Evolutionary conservation across 2,888 invertebrate genomes (phyloP).

Genomic region (Athalia rosae): DNA sequence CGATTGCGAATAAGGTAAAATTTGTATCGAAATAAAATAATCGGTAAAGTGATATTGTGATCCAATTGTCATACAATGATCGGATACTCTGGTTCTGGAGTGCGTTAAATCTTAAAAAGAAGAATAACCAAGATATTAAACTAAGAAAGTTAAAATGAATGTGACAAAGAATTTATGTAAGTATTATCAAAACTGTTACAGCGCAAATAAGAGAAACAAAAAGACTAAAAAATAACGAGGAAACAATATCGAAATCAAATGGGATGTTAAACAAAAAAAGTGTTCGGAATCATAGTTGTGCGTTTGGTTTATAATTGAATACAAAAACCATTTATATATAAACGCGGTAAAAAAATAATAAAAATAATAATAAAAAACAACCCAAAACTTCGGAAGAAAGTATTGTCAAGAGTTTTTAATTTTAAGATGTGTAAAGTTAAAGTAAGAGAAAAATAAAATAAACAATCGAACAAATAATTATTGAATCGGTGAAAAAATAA

Average conservation of each 20-base stretch:
- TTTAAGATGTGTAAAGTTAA: slow-evolving; percentile 3
- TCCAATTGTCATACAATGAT: background rate
- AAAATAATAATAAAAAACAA: background rate
- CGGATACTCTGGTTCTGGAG: background rate
- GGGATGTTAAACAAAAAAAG: background rate
- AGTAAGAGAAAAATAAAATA: background rate
- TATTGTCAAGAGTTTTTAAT: background rate
- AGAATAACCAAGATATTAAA: background rate
- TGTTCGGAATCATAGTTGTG: slow-evolving; percentile 2
- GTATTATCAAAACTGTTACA: slow-evolving; percentile 20
- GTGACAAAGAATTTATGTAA: slow-evolving; percentile 13
- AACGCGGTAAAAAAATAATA: background rate
- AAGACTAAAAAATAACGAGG: too few relatives aligned
- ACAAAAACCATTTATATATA: background rate
- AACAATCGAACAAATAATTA: background rate
- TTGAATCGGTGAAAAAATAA: background rate
- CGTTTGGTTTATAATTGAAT: slow-evolving; percentile 2
- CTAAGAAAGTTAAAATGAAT: background rate
- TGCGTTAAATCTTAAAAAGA: background rate
- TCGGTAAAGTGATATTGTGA: background rate
- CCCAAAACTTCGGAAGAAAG: background rate
- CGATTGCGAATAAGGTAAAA: background rate
- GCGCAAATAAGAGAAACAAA: background rate
- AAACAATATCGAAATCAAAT: background rate
- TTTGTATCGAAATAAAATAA: background rate